Evolutionary conservation across 2,888 invertebrate species (phyloP).

Genomic region (Limnephilus lunatus): DNA sequence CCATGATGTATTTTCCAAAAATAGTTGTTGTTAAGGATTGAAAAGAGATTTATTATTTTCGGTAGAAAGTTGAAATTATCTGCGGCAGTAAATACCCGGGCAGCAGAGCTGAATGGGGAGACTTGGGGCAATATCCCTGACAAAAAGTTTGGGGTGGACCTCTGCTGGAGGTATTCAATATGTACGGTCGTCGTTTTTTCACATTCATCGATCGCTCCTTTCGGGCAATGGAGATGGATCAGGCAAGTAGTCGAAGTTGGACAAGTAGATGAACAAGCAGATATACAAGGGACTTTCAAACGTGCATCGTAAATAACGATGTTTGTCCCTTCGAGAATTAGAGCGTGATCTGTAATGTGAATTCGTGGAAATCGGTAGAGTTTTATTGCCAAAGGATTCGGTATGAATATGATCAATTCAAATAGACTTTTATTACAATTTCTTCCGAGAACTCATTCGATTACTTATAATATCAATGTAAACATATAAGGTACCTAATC

Average conservation of each 20-base stretch:
- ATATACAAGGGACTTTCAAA: slow-evolving; percentile 7
- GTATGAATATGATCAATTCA: neutral
- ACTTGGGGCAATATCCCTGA: slow-evolving; percentile 62
- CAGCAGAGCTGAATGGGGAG: slow-evolving; percentile 35
- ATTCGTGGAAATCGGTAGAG: neutral
- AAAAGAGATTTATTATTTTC: neutral
- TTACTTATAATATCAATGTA: neutral
- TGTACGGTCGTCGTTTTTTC: slow-evolving; percentile 59
- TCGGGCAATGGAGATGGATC: slow-evolving; percentile 40
- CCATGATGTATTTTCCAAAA: neutral
- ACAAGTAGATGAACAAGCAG: slow-evolving; percentile 14
- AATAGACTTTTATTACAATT: neutral
- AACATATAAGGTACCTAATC: neutral
- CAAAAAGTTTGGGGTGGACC: slow-evolving; percentile 62
- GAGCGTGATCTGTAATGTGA: slow-evolving; percentile 26
- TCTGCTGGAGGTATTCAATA: slow-evolving; percentile 60
- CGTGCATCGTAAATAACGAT: slow-evolving; percentile 52
- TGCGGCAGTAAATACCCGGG: slow-evolving; percentile 31
- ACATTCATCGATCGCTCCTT: slow-evolving; percentile 43
- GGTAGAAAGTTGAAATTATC: slow-evolving; percentile 21
- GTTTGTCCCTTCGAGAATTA: slow-evolving; percentile 47
- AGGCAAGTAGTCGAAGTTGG: slow-evolving; percentile 35
- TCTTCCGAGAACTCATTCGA: neutral
- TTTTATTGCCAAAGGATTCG: neutral
- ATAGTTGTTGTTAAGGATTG: neutral